phyloP scores from a whole-genome alignment of 2,888 invertebrate genomes.

The Hanleya hanleyi region DNA sequence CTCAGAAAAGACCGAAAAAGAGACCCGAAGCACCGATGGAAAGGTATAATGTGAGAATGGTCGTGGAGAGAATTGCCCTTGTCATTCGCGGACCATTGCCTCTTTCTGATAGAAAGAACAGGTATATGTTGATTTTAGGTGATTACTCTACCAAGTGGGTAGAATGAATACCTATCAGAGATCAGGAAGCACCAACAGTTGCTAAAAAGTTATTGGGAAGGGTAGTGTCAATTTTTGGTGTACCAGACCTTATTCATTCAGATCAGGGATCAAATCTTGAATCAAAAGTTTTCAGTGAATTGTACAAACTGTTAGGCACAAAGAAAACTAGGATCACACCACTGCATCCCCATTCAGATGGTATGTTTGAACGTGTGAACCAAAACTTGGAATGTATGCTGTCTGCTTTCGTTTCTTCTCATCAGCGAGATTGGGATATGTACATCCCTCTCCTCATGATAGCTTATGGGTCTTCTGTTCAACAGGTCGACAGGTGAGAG shows the following conservation, averaged over 20 bases:
- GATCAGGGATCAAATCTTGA: background rate
- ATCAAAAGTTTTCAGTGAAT: background rate
- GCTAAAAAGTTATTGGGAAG: background rate
- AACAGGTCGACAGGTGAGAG: background rate
- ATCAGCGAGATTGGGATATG: background rate
- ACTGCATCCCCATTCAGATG: background rate
- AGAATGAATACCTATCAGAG: background rate
- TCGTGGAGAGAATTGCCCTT: background rate
- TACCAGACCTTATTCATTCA: background rate
- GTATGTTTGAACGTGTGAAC: background rate
- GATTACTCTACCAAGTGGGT: background rate
- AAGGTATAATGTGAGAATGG: background rate
- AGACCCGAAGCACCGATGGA: no score
- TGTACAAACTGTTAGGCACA: background rate
- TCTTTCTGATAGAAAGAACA: background rate
- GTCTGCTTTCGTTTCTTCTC: background rate
- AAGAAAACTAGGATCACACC: background rate
- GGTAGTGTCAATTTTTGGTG: background rate
- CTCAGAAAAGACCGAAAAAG: no score
- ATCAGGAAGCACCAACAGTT: background rate
- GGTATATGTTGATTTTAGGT: background rate
- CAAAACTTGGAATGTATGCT: background rate
- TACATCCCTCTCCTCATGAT: no score
- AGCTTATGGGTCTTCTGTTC: no score
- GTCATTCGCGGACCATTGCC: background rate